Evolutionary conservation across 2,113 vertebrate species (phyloP).

Genomic region (Lontra canadensis): DNA sequence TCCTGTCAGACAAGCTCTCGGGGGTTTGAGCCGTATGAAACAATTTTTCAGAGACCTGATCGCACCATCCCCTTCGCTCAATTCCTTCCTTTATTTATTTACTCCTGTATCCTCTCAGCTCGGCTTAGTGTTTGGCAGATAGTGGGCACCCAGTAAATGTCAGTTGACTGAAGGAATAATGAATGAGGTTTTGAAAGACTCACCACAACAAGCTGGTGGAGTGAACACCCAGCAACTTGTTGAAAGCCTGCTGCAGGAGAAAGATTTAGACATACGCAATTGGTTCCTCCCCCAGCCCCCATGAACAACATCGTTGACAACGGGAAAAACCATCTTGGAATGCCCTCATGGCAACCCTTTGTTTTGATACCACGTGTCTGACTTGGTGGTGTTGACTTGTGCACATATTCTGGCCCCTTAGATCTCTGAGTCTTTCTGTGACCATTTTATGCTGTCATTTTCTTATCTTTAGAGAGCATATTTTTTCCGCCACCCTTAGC

Average conservation of each 20-base stretch:
- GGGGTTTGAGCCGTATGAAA: neutral
- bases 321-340: neutral
- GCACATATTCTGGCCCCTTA: neutral
- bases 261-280: neutral
- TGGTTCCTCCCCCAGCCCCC: neutral
- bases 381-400: neutral
- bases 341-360: neutral
- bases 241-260: neutral
- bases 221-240: neutral
- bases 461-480: constrained; percentile 54
- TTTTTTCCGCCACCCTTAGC: neutral
- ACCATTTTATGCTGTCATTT: neutral
- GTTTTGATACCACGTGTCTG: neutral
- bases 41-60: neutral
- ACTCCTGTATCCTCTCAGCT: neutral
- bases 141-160: neutral
- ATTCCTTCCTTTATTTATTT: constrained; percentile 15
- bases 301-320: neutral
- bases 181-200: neutral
- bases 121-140: neutral
- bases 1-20: neutral
- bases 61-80: neutral
- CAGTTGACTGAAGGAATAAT: neutral
- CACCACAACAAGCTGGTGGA: neutral
- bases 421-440: neutral